Evolutionary conservation across 2,888 invertebrate species (phyloP).

Genomic region (Caenorhabditis auriculariae): DNA sequence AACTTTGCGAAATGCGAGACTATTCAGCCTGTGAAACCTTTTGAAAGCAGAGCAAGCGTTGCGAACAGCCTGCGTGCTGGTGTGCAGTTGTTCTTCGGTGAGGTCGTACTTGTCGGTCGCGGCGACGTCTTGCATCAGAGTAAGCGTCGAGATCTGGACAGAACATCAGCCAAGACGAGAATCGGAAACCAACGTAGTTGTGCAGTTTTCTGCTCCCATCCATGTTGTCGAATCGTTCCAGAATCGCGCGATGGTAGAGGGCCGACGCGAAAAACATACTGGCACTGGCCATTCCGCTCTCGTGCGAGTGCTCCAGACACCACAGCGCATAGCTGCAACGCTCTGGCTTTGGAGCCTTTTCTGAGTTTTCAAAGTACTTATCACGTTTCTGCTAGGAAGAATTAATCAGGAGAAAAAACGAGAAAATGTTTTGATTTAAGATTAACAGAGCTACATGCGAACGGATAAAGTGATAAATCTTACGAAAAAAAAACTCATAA

Average conservation of each 20-base stretch:
- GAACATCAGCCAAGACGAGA: neutral
- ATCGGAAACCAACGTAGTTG: constrained; percentile 75
- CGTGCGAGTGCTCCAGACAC: constrained; percentile 92
- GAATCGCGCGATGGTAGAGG: constrained; percentile 77
- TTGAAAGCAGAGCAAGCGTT: constrained; percentile 87
- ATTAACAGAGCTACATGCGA: too few relatives aligned
- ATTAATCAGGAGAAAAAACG: too few relatives aligned
- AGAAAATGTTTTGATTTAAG: too few relatives aligned
- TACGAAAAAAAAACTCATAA: too few relatives aligned
- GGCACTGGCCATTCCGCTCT: constrained; percentile 94
- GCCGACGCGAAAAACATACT: constrained; percentile 94
- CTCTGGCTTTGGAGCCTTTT: neutral
- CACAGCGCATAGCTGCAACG: constrained; percentile 80
- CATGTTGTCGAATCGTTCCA: constrained; percentile 90
- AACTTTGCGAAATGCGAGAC: constrained; percentile 7
- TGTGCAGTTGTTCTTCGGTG: constrained; percentile 85
- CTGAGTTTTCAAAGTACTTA: neutral
- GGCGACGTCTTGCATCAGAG: constrained; percentile 77
- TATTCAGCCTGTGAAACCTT: constrained; percentile 54
- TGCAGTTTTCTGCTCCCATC: constrained; percentile 90
- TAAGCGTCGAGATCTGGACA: constrained; percentile 78
- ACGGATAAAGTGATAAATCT: too few relatives aligned
- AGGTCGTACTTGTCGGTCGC: constrained; percentile 66
- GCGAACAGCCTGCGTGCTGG: constrained; percentile 83
- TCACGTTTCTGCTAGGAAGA: neutral